Percentiles rank a stretch among this genome's conserved stretches.
phyloP scores from a whole-genome alignment of 2,888 invertebrate species.

The Plagodis dolabraria region DNA sequence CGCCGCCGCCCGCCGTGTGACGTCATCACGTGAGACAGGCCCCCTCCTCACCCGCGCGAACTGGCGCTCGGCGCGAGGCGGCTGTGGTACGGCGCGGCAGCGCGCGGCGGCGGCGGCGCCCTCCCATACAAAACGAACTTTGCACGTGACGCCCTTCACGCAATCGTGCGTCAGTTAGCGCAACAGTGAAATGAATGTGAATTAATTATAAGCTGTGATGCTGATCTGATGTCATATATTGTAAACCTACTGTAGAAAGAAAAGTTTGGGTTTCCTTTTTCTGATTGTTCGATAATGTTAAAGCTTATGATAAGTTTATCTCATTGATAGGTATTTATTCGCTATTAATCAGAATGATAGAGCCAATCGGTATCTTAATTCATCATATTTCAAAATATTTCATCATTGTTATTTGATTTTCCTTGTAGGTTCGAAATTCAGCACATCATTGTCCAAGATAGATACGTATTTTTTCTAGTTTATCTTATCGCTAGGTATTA shows the following conservation, averaged over 20 bases:
- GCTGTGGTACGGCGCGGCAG: not conserved
- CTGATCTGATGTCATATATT: too few species aligned
- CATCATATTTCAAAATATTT: slow-evolving; percentile 1
- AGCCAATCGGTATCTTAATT: not conserved
- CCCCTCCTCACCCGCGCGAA: slow-evolving; percentile 23
- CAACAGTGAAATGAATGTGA: slow-evolving; percentile 41
- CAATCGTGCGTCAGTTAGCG: slow-evolving; percentile 56
- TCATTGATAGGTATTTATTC: not conserved
- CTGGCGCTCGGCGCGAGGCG: too few species aligned
- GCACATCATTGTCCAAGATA: too few species aligned
- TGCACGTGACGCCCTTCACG: slow-evolving; percentile 74
- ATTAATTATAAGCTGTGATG: not conserved
- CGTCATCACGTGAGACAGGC: slow-evolving; percentile 55
- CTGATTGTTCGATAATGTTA: too few species aligned
- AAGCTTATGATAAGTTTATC: too few species aligned
- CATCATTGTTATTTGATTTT: slow-evolving; percentile 7
- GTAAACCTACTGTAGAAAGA: too few species aligned
- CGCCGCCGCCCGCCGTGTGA: slow-evolving; percentile 50
- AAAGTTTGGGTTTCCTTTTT: too few species aligned
- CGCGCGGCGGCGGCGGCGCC: slow-evolving; percentile 28
- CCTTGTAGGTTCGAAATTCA: not conserved
- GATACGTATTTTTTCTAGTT: too few species aligned
- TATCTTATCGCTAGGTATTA: too few species aligned
- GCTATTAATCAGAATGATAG: not conserved
- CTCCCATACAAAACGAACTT: not conserved